Conservation (phyloP, 2,113 vertebrate species). For the Sinocyclocheilus grahami region DNA sequence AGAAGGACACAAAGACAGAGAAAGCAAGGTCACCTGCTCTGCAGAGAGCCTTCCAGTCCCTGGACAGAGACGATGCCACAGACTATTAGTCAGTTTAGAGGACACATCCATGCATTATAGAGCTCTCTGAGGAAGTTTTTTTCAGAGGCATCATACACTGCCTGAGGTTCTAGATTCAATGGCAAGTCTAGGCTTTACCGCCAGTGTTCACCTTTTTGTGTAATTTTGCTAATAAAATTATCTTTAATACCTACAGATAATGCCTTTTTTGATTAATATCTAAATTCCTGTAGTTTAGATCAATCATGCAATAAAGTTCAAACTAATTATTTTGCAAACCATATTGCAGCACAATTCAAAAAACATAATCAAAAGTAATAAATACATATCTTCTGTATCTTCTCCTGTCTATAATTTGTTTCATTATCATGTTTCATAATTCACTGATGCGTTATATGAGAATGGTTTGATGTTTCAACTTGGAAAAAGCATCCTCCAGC, state of each 20-base stretch:
- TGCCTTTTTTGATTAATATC: not conserved
- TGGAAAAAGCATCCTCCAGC: too few relatives aligned
- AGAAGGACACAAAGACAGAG: not conserved
- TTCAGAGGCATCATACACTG: not conserved
- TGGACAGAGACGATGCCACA: not conserved
- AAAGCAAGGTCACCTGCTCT: conserved; percentile 32
- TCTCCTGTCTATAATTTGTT: too few relatives aligned
- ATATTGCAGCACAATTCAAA: not conserved
- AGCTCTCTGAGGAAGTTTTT: conserved; percentile 3
- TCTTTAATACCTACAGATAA: not conserved
- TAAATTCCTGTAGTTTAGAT: not conserved
- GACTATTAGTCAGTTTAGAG: conserved; percentile 29
- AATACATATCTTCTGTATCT: not conserved
- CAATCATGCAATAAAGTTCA: not conserved
- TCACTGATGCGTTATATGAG: too few relatives aligned
- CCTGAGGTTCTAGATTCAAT: conserved; percentile 11
- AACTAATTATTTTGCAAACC: not conserved
- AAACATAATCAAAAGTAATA: not conserved
- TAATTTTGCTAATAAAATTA: not conserved
- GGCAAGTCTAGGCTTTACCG: not conserved
- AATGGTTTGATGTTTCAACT: too few relatives aligned
- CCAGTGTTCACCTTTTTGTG: not conserved
- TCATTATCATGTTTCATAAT: too few relatives aligned
- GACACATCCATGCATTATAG: not conserved
- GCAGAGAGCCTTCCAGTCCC: conserved; percentile 8